Conservation (phyloP, 1,140 invertebrate genomes). For the Probaryconus sp. region DNA sequence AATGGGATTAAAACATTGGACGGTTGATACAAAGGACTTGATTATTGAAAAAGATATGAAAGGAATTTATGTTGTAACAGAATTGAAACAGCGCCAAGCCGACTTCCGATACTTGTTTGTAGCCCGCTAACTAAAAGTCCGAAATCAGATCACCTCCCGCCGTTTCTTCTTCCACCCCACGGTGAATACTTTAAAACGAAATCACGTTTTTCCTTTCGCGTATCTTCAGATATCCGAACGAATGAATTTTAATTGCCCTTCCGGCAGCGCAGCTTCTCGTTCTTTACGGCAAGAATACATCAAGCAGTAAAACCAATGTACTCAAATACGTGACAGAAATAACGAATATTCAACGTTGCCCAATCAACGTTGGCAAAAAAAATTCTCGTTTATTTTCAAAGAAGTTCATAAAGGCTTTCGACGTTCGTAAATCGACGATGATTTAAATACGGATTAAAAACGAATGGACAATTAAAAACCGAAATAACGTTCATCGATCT, state of each 20-base stretch:
- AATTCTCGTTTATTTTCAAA: constrained; percentile 54
- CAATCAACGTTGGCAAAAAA: constrained; percentile 58
- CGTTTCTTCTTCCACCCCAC: constrained; percentile 43
- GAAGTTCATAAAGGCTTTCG: constrained; percentile 46
- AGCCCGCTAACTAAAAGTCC: constrained; percentile 40
- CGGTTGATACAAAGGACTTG: constrained; percentile 1
- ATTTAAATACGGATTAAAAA: constrained; percentile 29
- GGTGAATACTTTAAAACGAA: constrained; percentile 62
- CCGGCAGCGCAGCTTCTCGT: constrained; percentile 51
- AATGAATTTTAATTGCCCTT: constrained; percentile 69
- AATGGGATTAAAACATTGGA: not conserved
- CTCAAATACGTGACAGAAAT: constrained; percentile 62
- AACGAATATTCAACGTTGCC: constrained; percentile 49
- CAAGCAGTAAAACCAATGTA: constrained; percentile 64
- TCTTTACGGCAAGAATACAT: constrained; percentile 59
- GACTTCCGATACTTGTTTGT: constrained; percentile 54
- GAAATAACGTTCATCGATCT: too few relatives aligned
- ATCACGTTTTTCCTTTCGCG: constrained; percentile 66
- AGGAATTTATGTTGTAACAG: constrained; percentile 12
- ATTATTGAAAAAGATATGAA: constrained; percentile 18
- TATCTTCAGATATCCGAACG: constrained; percentile 61
- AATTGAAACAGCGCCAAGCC: constrained; percentile 21
- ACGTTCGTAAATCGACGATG: constrained; percentile 22
- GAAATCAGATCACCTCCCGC: constrained; percentile 42
- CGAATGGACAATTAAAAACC: too few relatives aligned